Evolutionary conservation across 1,140 invertebrate genomes (phyloP), one percentile per base, ranked within the genome.

Genomic region (Musca domestica): DNA sequence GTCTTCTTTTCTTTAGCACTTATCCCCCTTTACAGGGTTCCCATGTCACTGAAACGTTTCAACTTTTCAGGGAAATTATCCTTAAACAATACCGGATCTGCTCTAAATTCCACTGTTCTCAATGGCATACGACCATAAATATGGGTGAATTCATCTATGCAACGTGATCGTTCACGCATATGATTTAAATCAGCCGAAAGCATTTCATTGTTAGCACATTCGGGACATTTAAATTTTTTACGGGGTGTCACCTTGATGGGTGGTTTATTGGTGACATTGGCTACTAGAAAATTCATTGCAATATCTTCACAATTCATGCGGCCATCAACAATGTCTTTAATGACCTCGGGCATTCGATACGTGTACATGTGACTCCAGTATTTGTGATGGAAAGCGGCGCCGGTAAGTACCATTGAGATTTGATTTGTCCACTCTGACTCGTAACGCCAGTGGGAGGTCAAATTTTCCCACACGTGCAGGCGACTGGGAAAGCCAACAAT

Each of bases 291-390:
- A 81, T 99, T 99, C 96, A 99, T 99, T 9, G 98, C 98, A 72
- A 99, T 97, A 83, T 99, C 98, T 84, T 99, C 98, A 84, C 98
- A 99, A 82, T 99, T 97, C 91, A 96, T 96, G 74, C 93, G 90
- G 17, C 91, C 87, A 76, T 96, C 94, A 0, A 96, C 94, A 91
- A 91, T 95, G 51, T 89, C 84, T 64, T 90, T 88, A 19, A 95
- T 91, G 71, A 91, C 88, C 1, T 86, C 85, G 1, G 93, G 92
- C 89, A 95, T 91, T 15, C 87, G 85, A 69, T 90, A 88, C 15
- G 93, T 95, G 78, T 95, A 96, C 78, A 94, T 88, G 81, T 94
- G 93, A 78, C 90, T 95, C 92, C 94, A 96, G 78, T 90, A 92
- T 84, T 95, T 95, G 78, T 96, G 94, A 81, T 95, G 92, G 83